Conservation (phyloP, 2,888 invertebrate species). For the Diadromus collaris region DNA sequence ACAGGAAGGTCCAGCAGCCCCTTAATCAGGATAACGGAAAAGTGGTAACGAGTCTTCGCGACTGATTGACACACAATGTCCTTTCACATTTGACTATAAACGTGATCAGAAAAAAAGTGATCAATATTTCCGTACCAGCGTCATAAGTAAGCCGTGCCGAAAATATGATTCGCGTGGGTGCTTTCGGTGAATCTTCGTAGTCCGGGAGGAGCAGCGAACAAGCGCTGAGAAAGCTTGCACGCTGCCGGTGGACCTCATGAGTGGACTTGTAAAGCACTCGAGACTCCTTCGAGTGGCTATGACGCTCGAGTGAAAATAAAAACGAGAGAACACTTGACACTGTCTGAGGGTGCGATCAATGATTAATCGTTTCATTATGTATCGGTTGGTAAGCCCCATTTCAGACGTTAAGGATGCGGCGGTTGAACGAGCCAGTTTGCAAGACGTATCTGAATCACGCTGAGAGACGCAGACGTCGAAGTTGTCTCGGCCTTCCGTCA, state of each 20-base stretch:
- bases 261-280: slow-evolving; percentile 51
- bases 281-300: slow-evolving; percentile 52
- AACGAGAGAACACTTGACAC: slow-evolving; percentile 58
- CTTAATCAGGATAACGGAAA: too few species aligned
- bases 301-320: slow-evolving; percentile 55
- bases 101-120: too few species aligned
- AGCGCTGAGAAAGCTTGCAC: slow-evolving; percentile 13
- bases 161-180: not conserved
- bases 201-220: not conserved
- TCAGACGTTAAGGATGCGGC: slow-evolving; percentile 38
- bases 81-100: too few species aligned
- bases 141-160: not conserved
- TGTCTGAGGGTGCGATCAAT: slow-evolving; percentile 65
- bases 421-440: slow-evolving; percentile 11
- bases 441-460: slow-evolving; percentile 46
- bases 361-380: slow-evolving; percentile 64
- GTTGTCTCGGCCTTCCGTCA: not conserved
- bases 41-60: too few species aligned
- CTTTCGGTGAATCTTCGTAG: not conserved
- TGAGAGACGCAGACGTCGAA: slow-evolving; percentile 31
- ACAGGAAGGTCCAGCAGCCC: too few species aligned
- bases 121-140: too few species aligned
- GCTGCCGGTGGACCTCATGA: slow-evolving; percentile 21
- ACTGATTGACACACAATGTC: too few species aligned
- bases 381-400: slow-evolving; percentile 52